A percentile compares a stretch with the other conserved stretches of the same genome.
Evolutionary conservation across 2,888 invertebrate species (phyloP).

Genomic region (Nyleta sp.): DNA sequence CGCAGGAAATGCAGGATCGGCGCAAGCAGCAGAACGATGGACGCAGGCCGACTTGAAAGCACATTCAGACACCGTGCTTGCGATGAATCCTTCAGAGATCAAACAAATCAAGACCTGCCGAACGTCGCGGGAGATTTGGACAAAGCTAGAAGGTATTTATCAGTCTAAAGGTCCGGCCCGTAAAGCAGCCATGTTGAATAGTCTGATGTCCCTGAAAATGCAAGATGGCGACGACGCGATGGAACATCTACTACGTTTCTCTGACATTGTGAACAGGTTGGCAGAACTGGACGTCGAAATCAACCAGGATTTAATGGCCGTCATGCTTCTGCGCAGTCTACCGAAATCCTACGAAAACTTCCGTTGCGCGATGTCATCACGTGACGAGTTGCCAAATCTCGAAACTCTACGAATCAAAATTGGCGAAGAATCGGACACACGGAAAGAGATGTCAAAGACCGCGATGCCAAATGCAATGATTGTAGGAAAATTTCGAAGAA

Average conservation of each 20-base stretch:
- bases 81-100: neutral
- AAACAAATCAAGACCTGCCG: slow-evolving; percentile 21
- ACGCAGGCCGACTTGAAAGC: slow-evolving; percentile 16
- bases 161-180: slow-evolving; percentile 9
- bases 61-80: slow-evolving; percentile 14
- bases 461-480: slow-evolving; percentile 1
- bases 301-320: slow-evolving; percentile 9
- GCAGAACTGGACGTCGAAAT: slow-evolving; percentile 11
- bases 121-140: slow-evolving; percentile 14
- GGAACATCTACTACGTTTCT: neutral
- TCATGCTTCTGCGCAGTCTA: slow-evolving; percentile 16
- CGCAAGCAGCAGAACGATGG: slow-evolving; percentile 8
- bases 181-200: slow-evolving; percentile 11
- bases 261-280: slow-evolving; percentile 13
- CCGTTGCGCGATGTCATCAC: slow-evolving; percentile 10
- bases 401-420: slow-evolving; percentile 18
- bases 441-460: neutral
- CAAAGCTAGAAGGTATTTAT: slow-evolving; percentile 13
- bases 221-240: slow-evolving; percentile 14
- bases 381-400: slow-evolving; percentile 9
- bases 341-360: slow-evolving; percentile 25
- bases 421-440: slow-evolving; percentile 7
- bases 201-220: slow-evolving; percentile 11
- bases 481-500: no score
- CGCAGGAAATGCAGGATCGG: neutral